A percentile compares a stretch with the other conserved stretches of the same genome.
Evolutionary conservation across 2,888 invertebrate genomes (phyloP).

Genomic region (Perdita meconis): DNA sequence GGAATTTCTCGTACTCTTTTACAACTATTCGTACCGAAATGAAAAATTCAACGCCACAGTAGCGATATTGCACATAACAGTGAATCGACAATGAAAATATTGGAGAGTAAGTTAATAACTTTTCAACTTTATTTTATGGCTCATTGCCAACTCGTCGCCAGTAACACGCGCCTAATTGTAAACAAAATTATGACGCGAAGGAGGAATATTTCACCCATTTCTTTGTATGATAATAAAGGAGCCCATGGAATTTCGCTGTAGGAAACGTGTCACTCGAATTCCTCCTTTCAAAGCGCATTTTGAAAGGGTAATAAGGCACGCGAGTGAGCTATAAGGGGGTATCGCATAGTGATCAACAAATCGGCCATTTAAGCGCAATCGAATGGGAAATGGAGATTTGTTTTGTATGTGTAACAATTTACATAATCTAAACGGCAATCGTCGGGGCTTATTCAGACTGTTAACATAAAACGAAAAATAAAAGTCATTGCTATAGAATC

Average conservation of each 20-base stretch:
- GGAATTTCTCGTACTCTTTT: too few relatives aligned
- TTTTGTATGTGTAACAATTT: constrained; percentile 70
- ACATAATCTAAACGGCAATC: constrained; percentile 72
- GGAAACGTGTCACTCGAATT: constrained; percentile 30
- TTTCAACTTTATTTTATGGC: too few relatives aligned
- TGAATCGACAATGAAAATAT: too few relatives aligned
- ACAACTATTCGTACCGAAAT: too few relatives aligned
- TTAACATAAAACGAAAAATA: neutral
- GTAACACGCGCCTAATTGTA: neutral
- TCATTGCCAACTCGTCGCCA: too few relatives aligned
- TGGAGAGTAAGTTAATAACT: too few relatives aligned
- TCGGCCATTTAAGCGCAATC: constrained; percentile 44
- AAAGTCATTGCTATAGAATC: constrained; percentile 8
- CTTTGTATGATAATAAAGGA: constrained; percentile 7
- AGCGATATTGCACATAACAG: too few relatives aligned
- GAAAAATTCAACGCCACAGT: too few relatives aligned
- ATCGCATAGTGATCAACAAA: constrained; percentile 54
- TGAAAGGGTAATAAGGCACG: constrained; percentile 46
- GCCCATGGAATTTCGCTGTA: neutral
- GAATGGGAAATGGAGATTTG: constrained; percentile 44
- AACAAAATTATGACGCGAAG: neutral
- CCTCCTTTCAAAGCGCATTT: constrained; percentile 23
- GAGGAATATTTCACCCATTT: neutral
- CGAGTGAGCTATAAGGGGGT: constrained; percentile 7
- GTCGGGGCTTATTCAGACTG: neutral